Base-by-base conservation (phyloP, 1,140 invertebrate genomes). In the Calosoma granatense region DNA sequence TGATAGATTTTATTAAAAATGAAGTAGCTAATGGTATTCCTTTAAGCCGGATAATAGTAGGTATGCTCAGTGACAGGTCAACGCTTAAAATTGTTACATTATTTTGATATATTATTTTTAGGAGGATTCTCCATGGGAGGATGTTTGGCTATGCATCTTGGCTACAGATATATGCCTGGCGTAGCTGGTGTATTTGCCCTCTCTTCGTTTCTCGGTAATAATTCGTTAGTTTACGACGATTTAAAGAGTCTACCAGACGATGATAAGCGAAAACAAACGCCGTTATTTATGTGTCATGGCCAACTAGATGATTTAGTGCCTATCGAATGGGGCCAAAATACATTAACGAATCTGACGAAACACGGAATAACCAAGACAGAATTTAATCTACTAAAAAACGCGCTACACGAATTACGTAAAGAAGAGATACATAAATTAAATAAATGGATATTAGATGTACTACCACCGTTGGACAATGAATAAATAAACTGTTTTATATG, bases 101-200 rank as follows among this genome's bases (percentile, higher is more conserved):
- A 9, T 6, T 12, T 26, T 36, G n/a, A 9, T 36, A 36, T 9
- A 36, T 60, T 39, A 52, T 22, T 70, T 74, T 53, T 57, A 79
- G 82, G 83, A 68, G 86, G 86, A 4, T 87, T 88, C 67, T 88
- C 86, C 26, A 88, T 88, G 85, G 86, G 86, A 22, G 86, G 86
- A 14, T 79, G 81, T 1, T 65, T 88, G 58, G 76, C 86, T 0
- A 63, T 87, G 9, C 82, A 90, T 60, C 68, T 81, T 19, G 82
- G 75, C 1, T 88, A 81, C 58, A 76, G 79, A 65, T 79, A 79
- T 60, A 73, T 78, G 23, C 74, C 73, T 15, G 72, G 78, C 26
- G 23, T 88, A 23, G 86, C 81, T 39, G 87, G 84, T 30, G 78
- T 81, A 22, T 85, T 87, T 70, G 78, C 77, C 0, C 77, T 86